Percentiles rank a stretch among this genome's conserved stretches.
Evolutionary conservation across 2,113 vertebrate species (phyloP).

Genomic region (Mixornis gularis): DNA sequence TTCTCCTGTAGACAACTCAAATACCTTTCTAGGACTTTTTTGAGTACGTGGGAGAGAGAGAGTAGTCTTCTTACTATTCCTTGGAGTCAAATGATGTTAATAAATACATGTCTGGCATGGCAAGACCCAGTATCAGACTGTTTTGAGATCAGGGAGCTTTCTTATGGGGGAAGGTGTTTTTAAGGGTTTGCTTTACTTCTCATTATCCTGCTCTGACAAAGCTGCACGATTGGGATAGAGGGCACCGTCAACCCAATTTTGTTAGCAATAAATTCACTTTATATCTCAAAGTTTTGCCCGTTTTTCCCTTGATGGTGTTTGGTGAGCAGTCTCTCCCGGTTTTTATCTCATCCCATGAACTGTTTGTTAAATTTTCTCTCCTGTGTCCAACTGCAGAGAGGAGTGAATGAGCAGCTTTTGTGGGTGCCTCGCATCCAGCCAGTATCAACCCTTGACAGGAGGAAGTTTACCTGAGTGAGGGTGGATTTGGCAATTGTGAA

Average conservation of each 20-base stretch:
- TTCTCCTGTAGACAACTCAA: not conserved
- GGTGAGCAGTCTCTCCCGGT: not conserved
- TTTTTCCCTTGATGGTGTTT: not conserved
- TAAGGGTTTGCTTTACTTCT: not conserved
- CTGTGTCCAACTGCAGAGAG: not conserved
- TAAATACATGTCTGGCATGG: not conserved
- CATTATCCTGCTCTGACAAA: not conserved
- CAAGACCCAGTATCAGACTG: not conserved
- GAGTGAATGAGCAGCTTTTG: accelerated
- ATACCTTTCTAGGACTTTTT: not conserved
- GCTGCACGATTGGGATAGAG: too few species aligned
- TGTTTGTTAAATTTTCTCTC: not conserved
- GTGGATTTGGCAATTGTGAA: accelerated
- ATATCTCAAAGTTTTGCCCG: not conserved
- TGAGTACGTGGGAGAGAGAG: not conserved
- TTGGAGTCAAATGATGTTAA: not conserved
- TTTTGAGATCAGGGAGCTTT: not conserved
- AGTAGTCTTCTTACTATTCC: not conserved
- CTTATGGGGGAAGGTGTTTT: not conserved
- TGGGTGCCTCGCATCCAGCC: not conserved
- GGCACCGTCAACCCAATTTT: too few species aligned
- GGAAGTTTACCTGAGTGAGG: not conserved
- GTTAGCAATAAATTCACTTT: not conserved
- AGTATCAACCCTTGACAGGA: accelerated
- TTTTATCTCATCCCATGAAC: not conserved